A percentile compares a stretch with the other conserved stretches of the same genome.
phyloP scores from a whole-genome alignment of 2,797 vertebrate genomes.

The Lutjanus argentimaculatus region DNA sequence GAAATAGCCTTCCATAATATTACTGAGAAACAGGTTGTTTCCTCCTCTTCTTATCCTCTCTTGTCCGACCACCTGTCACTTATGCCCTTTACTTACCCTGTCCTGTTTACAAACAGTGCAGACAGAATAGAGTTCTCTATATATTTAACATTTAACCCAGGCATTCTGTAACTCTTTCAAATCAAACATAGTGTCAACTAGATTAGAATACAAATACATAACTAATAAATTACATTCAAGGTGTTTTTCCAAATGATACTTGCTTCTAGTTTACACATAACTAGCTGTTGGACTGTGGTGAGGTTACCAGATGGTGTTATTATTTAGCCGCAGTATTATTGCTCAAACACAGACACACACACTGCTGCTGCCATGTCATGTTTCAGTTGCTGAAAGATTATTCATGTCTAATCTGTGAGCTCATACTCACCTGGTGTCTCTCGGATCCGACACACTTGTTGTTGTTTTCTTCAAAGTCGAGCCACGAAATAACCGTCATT shows the following conservation, averaged over 20 bases:
- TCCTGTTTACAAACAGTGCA: background rate
- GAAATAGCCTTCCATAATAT: background rate
- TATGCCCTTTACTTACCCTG: no score
- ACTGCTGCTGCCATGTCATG: background rate
- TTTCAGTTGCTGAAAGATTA: background rate
- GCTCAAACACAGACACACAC: background rate
- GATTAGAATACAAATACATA: background rate
- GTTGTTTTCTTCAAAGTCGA: constrained; percentile 5
- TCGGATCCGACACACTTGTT: constrained; percentile 6
- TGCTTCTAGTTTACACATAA: background rate
- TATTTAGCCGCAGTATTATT: background rate
- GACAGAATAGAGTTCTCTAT: background rate
- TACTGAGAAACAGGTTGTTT: background rate
- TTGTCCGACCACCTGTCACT: background rate
- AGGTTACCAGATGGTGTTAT: background rate
- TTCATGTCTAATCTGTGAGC: constrained; percentile 12
- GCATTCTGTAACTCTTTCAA: no score
- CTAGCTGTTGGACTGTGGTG: no score
- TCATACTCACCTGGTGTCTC: constrained; percentile 60
- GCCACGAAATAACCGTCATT: constrained; percentile 7
- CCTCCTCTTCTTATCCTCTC: background rate
- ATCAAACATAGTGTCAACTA: background rate
- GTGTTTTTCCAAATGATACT: background rate
- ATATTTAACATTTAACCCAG: background rate
- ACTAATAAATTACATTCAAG: background rate